These are phyloP conservation scores for Tachuris rubrigastra DNA, from an alignment of 2,113 vertebrate species.

Conservation along the genomic window DNA sequence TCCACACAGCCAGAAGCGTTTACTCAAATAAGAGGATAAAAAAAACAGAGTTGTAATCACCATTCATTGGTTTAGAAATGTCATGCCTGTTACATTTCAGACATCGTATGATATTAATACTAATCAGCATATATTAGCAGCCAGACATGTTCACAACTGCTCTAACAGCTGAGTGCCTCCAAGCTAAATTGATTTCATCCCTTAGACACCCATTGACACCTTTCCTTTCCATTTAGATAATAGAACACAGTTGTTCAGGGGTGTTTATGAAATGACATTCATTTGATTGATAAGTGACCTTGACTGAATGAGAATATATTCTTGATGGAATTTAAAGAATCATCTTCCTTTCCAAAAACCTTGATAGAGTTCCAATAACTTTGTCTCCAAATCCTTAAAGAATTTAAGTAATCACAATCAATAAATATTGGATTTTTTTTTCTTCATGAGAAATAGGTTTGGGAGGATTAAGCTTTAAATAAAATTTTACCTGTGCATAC, in stretches of 20 bases:
- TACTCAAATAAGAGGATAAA: constrained; percentile 15
- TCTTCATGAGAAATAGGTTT: not conserved
- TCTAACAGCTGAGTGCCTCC: constrained; percentile 69
- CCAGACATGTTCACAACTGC: constrained; percentile 71
- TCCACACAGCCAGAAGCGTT: not conserved
- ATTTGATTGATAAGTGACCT: constrained; percentile 73
- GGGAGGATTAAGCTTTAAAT: not conserved
- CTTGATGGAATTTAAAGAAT: constrained; percentile 36
- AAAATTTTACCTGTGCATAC: not conserved
- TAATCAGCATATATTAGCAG: constrained; percentile 73
- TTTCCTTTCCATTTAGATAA: constrained; percentile 65
- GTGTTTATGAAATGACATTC: constrained; percentile 62
- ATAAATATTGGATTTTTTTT: not conserved
- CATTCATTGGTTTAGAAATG: constrained; percentile 35
- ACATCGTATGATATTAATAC: constrained; percentile 63
- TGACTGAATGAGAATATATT: constrained; percentile 31
- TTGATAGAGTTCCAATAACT: not conserved
- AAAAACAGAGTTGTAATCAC: constrained; percentile 15
- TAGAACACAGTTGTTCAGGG: constrained; percentile 67
- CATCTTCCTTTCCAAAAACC: not conserved
- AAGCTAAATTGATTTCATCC: constrained; percentile 71
- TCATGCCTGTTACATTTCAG: constrained; percentile 59
- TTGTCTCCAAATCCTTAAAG: not conserved
- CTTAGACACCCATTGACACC: constrained; percentile 66
- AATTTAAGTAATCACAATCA: not conserved